These are phyloP conservation scores for Onychomys torridus DNA, from an alignment of 2,797 vertebrate species.

Conservation along the genomic window DNA sequence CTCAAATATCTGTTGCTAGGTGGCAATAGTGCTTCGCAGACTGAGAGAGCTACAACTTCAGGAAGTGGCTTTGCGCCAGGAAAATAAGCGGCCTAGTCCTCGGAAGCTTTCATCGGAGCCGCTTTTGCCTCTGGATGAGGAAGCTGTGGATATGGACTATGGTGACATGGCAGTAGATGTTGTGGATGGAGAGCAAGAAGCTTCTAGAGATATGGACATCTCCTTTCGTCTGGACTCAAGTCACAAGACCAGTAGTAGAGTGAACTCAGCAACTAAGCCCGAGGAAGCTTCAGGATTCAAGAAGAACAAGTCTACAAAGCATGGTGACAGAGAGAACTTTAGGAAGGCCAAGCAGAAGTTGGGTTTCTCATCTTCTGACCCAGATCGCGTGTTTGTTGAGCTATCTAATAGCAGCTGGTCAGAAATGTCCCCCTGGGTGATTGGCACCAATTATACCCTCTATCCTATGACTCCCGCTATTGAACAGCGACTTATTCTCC, in stretches of 20 bases:
- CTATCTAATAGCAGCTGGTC: slow-evolving; percentile 99
- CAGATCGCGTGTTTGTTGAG: slow-evolving; percentile 95
- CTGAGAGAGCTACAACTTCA: slow-evolving; percentile 95
- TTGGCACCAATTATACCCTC: slow-evolving; percentile 98
- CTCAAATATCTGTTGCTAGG: slow-evolving; percentile 88
- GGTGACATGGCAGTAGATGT: slow-evolving; percentile 91
- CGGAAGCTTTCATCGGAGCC: slow-evolving; percentile 92
- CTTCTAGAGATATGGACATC: slow-evolving; percentile 88
- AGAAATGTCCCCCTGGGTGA: slow-evolving; percentile 99
- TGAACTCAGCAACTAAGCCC: slow-evolving; percentile 91
- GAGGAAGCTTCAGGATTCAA: slow-evolving; percentile 85
- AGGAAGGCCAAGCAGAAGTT: slow-evolving; percentile 95
- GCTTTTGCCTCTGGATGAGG: slow-evolving; percentile 95
- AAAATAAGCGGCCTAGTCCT: slow-evolving; percentile 94
- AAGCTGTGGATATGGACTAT: slow-evolving; percentile 96
- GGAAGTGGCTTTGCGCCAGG: slow-evolving; percentile 92
- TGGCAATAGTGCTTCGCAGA: slow-evolving; percentile 96
- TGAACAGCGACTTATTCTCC: slow-evolving; percentile 97
- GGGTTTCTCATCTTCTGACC: slow-evolving; percentile 93
- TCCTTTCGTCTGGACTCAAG: slow-evolving; percentile 91
- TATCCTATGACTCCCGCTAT: slow-evolving; percentile 97
- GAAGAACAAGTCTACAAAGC: slow-evolving; percentile 87
- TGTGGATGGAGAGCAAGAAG: slow-evolving; percentile 89
- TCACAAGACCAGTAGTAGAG: slow-evolving; percentile 91
- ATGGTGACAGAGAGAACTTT: slow-evolving; percentile 91